Evolutionary conservation across 2,113 vertebrate genomes (phyloP).

Genomic region (Notarius quadriscutis): DNA sequence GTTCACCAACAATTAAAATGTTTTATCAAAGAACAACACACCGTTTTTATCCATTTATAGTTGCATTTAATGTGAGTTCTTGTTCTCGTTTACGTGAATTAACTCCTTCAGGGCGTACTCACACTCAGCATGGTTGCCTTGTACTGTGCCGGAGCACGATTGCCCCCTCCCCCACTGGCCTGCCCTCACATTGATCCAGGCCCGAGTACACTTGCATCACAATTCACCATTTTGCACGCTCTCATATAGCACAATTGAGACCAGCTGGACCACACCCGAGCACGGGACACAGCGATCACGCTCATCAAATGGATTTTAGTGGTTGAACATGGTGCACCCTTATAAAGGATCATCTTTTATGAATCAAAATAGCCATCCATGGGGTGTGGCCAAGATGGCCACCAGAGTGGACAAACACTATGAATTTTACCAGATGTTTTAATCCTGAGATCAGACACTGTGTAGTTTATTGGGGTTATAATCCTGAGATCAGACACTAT

Average conservation of each 20-base stretch:
- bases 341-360: not conserved
- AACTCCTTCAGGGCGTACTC: not conserved
- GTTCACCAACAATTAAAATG: not conserved
- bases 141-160: too few relatives aligned
- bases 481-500: not conserved
- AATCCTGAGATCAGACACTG: not conserved
- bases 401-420: not conserved
- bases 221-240: too few relatives aligned
- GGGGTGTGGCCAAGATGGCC: not conserved
- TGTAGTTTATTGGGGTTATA: not conserved
- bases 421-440: not conserved
- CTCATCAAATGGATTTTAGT: too few relatives aligned
- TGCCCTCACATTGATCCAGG: too few relatives aligned
- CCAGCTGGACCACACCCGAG: too few relatives aligned
- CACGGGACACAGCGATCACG: too few relatives aligned
- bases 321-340: too few relatives aligned
- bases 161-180: too few relatives aligned
- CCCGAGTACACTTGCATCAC: too few relatives aligned
- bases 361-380: not conserved
- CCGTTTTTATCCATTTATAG: not conserved
- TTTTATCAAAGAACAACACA: not conserved
- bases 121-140: too few relatives aligned
- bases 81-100: not conserved
- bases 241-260: too few relatives aligned
- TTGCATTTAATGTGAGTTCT: not conserved